Percentiles rank a stretch among this genome's conserved stretches.
phyloP scores from a whole-genome alignment of 2,113 vertebrate genomes.

The Podarcis raffonei region DNA sequence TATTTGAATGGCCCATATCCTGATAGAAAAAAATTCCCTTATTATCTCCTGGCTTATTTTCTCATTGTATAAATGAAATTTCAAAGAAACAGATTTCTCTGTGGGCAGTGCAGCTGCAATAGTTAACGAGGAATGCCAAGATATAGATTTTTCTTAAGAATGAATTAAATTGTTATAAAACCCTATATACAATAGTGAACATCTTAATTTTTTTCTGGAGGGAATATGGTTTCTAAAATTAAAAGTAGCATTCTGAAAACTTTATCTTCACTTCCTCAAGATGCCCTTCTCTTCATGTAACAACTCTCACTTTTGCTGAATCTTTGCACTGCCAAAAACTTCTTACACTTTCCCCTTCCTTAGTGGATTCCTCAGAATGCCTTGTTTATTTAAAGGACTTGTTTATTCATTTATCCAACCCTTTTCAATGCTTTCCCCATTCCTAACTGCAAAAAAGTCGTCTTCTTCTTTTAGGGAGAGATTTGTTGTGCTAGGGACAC shows the following conservation, averaged over 20 bases:
- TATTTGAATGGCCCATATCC: slow-evolving; percentile 3
- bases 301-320: neutral
- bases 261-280: neutral
- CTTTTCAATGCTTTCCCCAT: too few species aligned
- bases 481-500: too few species aligned
- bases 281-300: neutral
- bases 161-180: neutral
- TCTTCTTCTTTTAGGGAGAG: too few species aligned
- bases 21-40: neutral
- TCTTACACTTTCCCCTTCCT: too few species aligned
- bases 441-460: too few species aligned
- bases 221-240: neutral
- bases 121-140: neutral
- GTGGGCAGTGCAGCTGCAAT: neutral
- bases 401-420: too few species aligned
- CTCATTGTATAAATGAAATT: neutral
- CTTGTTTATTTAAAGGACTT: too few species aligned
- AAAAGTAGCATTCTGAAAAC: neutral
- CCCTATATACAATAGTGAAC: neutral
- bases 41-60: slow-evolving; percentile 9
- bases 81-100: neutral
- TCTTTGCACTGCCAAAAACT: neutral
- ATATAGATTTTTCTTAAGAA: neutral
- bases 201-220: neutral
- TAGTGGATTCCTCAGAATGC: too few species aligned